phyloP scores from a whole-genome alignment of 2,113 vertebrate species.

The Eulemur macaco region DNA sequence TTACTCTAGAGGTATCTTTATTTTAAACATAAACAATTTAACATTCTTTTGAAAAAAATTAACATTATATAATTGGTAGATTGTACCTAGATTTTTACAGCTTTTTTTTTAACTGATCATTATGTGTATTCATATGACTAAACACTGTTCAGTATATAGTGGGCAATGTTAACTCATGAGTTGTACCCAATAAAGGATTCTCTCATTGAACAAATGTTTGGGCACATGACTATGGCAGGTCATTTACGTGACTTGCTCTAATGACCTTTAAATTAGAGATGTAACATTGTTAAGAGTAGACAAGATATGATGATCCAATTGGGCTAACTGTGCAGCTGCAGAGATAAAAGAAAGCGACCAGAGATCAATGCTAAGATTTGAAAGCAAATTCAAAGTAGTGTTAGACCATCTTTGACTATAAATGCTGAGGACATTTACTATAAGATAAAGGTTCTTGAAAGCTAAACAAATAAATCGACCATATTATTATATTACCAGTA shows the following conservation, averaged over 20 bases:
- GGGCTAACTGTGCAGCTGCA: not conserved
- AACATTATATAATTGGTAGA: no score
- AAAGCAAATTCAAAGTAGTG: not conserved
- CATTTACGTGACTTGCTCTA: constrained; percentile 4
- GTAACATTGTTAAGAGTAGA: not conserved
- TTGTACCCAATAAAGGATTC: not conserved
- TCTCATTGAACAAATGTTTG: not conserved
- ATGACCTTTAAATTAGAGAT: constrained; percentile 26
- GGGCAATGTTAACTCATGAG: not conserved
- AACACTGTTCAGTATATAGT: not conserved
- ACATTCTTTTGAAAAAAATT: no score
- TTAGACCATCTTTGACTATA: not conserved
- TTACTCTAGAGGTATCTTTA: no score
- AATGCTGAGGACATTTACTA: not conserved
- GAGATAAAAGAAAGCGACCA: not conserved
- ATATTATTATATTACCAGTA: not conserved
- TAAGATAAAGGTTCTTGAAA: not conserved
- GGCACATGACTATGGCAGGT: not conserved
- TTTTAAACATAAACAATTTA: no score
- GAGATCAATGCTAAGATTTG: not conserved
- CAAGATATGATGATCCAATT: not conserved
- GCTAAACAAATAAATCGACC: not conserved
- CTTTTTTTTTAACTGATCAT: no score
- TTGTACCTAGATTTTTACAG: no score
- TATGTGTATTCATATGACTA: no score